A percentile compares a stretch with the other conserved stretches of the same genome.
Evolutionary conservation across 2,888 invertebrate genomes (phyloP).

Genomic region (Aspidapion aeneum): DNA sequence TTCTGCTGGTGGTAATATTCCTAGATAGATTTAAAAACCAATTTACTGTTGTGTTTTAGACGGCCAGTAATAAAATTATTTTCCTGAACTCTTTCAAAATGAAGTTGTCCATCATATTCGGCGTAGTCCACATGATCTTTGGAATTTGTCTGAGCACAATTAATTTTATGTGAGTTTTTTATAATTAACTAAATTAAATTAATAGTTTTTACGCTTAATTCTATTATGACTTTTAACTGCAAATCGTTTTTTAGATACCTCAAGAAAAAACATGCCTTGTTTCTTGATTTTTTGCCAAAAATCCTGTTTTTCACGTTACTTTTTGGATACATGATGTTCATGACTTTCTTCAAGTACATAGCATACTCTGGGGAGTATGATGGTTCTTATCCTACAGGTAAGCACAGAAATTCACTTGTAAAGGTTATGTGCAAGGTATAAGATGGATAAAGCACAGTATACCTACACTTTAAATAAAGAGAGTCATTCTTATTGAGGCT

Average conservation of each 20-base stretch:
- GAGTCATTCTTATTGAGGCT: too few species aligned
- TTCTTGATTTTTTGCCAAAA: constrained; percentile 89
- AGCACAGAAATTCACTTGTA: neutral
- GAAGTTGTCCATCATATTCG: constrained; percentile 92
- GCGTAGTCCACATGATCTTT: constrained; percentile 92
- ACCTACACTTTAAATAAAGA: too few species aligned
- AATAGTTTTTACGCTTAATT: too few species aligned
- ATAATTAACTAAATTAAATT: constrained; percentile 2
- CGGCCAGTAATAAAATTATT: constrained; percentile 82
- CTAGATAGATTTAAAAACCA: too few species aligned
- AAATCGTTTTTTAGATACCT: constrained; percentile 64
- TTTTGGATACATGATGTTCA: constrained; percentile 76
- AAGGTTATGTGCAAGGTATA: neutral
- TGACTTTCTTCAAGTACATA: constrained; percentile 92
- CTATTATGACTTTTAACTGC: too few species aligned
- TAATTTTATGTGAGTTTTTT: constrained; percentile 63
- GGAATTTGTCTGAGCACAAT: constrained; percentile 81
- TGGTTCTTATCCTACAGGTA: constrained; percentile 28
- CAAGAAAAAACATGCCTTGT: constrained; percentile 60
- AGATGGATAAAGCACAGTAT: too few species aligned
- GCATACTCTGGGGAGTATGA: constrained; percentile 58
- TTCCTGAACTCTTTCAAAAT: constrained; percentile 95
- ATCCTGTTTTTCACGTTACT: constrained; percentile 75
- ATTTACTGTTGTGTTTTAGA: too few species aligned
- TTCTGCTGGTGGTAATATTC: too few species aligned